Percentiles rank a stretch among this genome's conserved stretches.
Evolutionary conservation across 37 sponge, comb jelly and placozoan species (phyloP).

Genomic region (Sycon ciliatum): DNA sequence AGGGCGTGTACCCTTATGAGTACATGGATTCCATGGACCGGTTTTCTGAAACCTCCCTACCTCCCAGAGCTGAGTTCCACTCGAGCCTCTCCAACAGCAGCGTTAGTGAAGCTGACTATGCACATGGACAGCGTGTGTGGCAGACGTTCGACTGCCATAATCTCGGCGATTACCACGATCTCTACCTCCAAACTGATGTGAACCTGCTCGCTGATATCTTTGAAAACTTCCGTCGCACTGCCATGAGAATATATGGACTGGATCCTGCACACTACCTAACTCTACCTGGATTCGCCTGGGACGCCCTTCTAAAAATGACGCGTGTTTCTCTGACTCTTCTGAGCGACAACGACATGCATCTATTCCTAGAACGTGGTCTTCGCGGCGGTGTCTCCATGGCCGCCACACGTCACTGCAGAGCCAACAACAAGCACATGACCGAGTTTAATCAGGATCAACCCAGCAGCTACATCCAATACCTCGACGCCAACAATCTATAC

Average conservation of each 20-base stretch:
- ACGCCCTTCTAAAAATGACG: neutral
- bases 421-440: neutral
- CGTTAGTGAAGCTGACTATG: too few relatives aligned
- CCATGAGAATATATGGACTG: neutral
- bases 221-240: neutral
- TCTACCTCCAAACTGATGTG: neutral
- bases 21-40: too few relatives aligned
- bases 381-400: neutral
- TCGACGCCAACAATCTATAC: neutral
- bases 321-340: neutral
- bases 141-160: too few relatives aligned
- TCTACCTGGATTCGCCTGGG: neutral
- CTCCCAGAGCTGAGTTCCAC: too few relatives aligned
- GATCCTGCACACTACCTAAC: neutral
- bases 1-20: too few relatives aligned
- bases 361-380: neutral
- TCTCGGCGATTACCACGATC: neutral
- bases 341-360: neutral
- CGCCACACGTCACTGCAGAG: neutral
- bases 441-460: neutral
- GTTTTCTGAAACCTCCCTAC: too few relatives aligned
- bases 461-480: neutral
- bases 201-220: neutral
- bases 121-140: too few relatives aligned
- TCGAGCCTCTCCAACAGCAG: too few relatives aligned